These are phyloP conservation scores for Illadopsis cleaveri DNA, from an alignment of 2,113 vertebrate genomes.

Conservation along the genomic window DNA sequence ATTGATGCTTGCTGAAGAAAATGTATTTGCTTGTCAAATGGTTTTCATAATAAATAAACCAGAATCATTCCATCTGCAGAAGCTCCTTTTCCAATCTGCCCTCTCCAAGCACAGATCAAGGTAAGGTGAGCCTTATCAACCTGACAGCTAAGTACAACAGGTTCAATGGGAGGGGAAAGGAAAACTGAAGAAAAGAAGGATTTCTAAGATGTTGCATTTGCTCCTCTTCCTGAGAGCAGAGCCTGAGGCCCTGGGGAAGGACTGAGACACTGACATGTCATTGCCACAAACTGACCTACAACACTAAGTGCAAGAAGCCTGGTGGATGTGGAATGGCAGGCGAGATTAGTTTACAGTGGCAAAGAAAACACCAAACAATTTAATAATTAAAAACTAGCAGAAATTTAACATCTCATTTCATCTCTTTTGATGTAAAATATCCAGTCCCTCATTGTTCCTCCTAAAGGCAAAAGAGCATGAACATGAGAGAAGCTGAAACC, in stretches of 20 bases:
- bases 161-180: neutral
- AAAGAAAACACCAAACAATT: neutral
- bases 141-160: neutral
- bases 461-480: neutral
- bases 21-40: neutral
- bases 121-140: neutral
- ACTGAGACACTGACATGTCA: fast-evolving
- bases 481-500: neutral
- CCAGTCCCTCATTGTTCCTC: neutral
- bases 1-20: neutral
- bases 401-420: neutral
- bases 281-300: neutral
- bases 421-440: neutral
- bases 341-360: neutral
- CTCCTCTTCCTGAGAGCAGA: neutral
- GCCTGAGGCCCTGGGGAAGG: neutral
- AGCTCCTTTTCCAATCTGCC: neutral
- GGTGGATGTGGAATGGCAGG: neutral
- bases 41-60: neutral
- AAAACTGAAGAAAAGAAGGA: neutral
- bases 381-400: neutral
- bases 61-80: neutral
- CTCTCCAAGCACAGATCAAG: neutral
- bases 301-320: neutral
- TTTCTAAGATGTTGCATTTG: neutral